Percentiles rank a stretch among this genome's conserved stretches.
Conservation (phyloP, 2,113 vertebrate species). For the Gorsachius goisagi region DNA sequence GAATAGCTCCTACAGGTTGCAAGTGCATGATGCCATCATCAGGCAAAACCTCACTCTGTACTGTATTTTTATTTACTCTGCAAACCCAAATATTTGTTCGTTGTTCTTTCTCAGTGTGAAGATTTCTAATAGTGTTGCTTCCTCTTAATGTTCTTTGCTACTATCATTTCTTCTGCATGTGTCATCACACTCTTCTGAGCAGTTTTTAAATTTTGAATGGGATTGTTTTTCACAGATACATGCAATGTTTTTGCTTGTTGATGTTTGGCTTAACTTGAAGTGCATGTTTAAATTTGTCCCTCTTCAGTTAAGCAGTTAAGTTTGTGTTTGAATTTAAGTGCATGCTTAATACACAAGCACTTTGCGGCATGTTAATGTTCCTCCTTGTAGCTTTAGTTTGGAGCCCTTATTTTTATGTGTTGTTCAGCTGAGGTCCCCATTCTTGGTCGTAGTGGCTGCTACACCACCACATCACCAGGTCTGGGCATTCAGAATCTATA, state of each 20-base stretch:
- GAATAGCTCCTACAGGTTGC: neutral
- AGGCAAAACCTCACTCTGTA: neutral
- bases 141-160: neutral
- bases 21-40: rapidly evolving
- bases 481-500: neutral
- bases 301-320: neutral
- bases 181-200: neutral
- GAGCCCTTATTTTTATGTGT: neutral
- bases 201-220: neutral
- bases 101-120: neutral
- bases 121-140: neutral
- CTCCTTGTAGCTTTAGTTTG: neutral
- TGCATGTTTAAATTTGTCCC: neutral
- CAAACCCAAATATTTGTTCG: neutral
- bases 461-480: neutral
- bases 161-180: neutral
- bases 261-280: neutral
- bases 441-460: neutral
- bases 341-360: neutral
- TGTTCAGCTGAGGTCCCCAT: neutral
- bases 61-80: neutral
- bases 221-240: neutral
- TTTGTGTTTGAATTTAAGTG: neutral
- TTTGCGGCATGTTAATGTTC: neutral
- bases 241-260: neutral